Evolutionary conservation across 2,888 invertebrate species (phyloP).

Genomic region (Serrognathus titanus): DNA sequence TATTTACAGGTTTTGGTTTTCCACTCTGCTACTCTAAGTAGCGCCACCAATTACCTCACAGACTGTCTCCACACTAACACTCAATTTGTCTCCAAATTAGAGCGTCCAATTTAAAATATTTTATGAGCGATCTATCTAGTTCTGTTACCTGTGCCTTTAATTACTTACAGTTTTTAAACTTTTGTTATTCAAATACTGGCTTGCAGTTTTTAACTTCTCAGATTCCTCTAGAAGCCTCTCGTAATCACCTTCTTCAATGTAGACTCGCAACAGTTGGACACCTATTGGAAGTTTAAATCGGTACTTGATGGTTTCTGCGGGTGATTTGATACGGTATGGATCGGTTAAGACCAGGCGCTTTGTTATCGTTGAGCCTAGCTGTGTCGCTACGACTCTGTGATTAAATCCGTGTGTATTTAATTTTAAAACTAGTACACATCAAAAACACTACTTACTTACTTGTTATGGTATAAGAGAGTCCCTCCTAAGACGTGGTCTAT

Average conservation of each 20-base stretch:
- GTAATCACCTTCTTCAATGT: slow-evolving; percentile 64
- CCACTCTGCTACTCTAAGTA: too few species aligned
- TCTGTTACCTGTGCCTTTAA: too few species aligned
- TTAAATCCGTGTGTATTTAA: slow-evolving; percentile 7
- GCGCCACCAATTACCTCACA: too few species aligned
- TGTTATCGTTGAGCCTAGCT: slow-evolving; percentile 69
- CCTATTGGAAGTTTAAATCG: slow-evolving; percentile 76
- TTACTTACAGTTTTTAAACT: slow-evolving; percentile 3
- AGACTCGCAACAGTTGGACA: slow-evolving; percentile 76
- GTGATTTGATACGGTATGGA: slow-evolving; percentile 78
- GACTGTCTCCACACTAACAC: too few species aligned
- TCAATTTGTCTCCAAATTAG: too few species aligned
- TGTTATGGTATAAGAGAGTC: slow-evolving; percentile 82
- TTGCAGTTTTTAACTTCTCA: slow-evolving; percentile 46
- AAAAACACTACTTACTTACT: slow-evolving; percentile 57
- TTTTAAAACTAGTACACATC: slow-evolving; percentile 2
- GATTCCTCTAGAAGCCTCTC: slow-evolving; percentile 52
- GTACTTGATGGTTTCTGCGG: slow-evolving; percentile 65
- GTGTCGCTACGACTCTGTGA: slow-evolving; percentile 76
- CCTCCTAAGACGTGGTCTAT: slow-evolving; percentile 80
- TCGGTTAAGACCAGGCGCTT: slow-evolving; percentile 79
- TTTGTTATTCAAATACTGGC: slow-evolving; percentile 29
- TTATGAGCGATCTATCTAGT: too few species aligned
- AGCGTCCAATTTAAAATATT: too few species aligned
- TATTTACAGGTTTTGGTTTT: too few species aligned